Evolutionary conservation across 2,113 vertebrate species (phyloP).

Genomic region (Natator depressus): DNA sequence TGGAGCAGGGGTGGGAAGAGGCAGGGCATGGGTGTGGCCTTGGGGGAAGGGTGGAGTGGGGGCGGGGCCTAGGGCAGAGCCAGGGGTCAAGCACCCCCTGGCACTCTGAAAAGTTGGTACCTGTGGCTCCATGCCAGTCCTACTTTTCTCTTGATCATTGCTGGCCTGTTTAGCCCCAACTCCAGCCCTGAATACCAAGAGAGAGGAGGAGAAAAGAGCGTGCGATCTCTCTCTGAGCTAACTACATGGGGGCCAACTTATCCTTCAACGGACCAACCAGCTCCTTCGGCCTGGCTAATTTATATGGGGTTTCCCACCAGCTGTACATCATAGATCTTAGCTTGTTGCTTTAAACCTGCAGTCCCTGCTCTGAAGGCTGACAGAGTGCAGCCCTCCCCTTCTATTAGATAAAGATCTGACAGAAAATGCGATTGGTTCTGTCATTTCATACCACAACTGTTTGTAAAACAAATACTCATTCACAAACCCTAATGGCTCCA

Average conservation of each 20-base stretch:
- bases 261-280: not conserved
- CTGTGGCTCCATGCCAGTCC: not conserved
- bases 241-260: not conserved
- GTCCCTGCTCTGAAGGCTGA: not conserved
- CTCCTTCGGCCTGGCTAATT: not conserved
- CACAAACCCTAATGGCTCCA: slow-evolving; percentile 40
- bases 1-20: too few species aligned
- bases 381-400: not conserved
- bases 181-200: not conserved
- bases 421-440: not conserved
- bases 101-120: too few species aligned
- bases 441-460: slow-evolving; percentile 18
- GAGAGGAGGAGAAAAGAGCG: not conserved
- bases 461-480: slow-evolving; percentile 43
- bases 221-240: not conserved
- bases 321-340: not conserved
- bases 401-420: not conserved
- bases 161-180: not conserved
- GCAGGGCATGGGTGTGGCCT: too few species aligned
- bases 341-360: not conserved
- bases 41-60: too few species aligned
- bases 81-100: too few species aligned
- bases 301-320: not conserved
- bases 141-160: not conserved
- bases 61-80: too few species aligned